Evolutionary conservation across 2,888 invertebrate genomes (phyloP), one percentile per base, ranked within the genome.

Genomic region (Rhogogaster chlorosoma): DNA sequence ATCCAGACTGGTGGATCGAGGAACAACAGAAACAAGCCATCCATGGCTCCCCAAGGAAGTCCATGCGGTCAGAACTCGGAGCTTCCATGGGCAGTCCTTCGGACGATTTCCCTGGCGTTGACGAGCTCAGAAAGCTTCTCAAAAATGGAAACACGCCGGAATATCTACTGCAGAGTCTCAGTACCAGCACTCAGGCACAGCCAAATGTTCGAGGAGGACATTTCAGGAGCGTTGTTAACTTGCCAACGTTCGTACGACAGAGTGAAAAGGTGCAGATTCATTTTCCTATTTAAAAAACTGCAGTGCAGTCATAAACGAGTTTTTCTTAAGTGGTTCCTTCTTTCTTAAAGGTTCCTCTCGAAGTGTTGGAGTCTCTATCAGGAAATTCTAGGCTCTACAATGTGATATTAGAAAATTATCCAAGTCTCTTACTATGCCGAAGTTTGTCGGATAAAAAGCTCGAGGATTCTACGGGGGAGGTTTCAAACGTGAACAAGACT

Each of bases 1-100:
- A 98, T 92, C 97, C 98, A 0, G 97, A 98, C 88, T 98, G 98
- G 98, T 96, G 96, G 95, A 94, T 94, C 10, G 88, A 94, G 78
- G 96, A 96, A 89, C 96, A 96, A 89, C 95, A 95, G 89, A 95
- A 94, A 89, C 87, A 87, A 15, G 85, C 85, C 0, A 57, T 86
- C 0, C 18, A 86, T 1, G 88, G 87, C 89, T 94, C 87, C 88
- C 94, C 90, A 89, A 94, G 90, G 89, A 95, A 96, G 90, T 93
- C 95, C 1, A 94, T 94, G 88, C 94, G 94, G 86, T 93, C 94
- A 80, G 95, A 95, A 0, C 94, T 94, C 88, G 94, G 94, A 7
- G 93, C 92, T 26, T 93, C 95, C 64, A 94, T 94, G 1, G 94
- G 94, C 78, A 93, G 94, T 3, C 94, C 94, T n/a, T 93, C 95